Evolutionary conservation across 1,140 invertebrate species (phyloP), one percentile per base, ranked within the genome.

Genomic region (Leptinotarsa undecemlineata): DNA sequence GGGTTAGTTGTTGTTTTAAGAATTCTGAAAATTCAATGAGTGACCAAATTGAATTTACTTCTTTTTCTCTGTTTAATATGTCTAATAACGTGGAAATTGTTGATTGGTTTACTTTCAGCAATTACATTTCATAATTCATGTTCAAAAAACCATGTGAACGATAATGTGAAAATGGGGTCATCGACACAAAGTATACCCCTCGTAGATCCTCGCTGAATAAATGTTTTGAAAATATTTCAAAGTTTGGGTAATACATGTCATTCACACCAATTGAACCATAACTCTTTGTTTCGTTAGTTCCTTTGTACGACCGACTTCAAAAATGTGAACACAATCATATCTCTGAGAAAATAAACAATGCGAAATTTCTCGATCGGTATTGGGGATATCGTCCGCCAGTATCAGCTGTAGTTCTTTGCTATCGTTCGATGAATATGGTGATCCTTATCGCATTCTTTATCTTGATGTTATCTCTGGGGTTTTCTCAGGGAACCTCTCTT

Each of bases 301-400:
- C 15, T 57, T 57, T 57, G 33, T 68, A n/a, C 66, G 42, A 17
- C 33, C 26, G 15, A 66, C 23, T 68, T 68, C 13, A 47, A 68
- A 68, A n/a, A 47, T 33, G n/a, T 15, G 23, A 68, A 68, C 42
- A 68, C 42, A 17, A 57, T 57, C 51, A 57, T 68, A 26, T 68
- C 66, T 23, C 42, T 68, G 42, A 68, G 23, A 68, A 68, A 68
- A 68, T 68, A 68, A 68, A 68, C 66, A 68, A 57, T 42, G 42
- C 66, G 66, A 47, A 42, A 68, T 42, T 68, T 68, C 66, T 68
- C 66, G 66, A 68, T 68, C 66, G 42, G 19, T 42, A 68, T 33
- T 26, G 66, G 19, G 15, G 6, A 33, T 23, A 19, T 66, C 63
- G 51, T 57, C 14, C 15, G 51, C n/a, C 14, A 19, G 51, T 57